These are phyloP conservation scores for Microcaecilia unicolor DNA, from an alignment of 2,797 vertebrate species.

Conservation along the genomic window DNA sequence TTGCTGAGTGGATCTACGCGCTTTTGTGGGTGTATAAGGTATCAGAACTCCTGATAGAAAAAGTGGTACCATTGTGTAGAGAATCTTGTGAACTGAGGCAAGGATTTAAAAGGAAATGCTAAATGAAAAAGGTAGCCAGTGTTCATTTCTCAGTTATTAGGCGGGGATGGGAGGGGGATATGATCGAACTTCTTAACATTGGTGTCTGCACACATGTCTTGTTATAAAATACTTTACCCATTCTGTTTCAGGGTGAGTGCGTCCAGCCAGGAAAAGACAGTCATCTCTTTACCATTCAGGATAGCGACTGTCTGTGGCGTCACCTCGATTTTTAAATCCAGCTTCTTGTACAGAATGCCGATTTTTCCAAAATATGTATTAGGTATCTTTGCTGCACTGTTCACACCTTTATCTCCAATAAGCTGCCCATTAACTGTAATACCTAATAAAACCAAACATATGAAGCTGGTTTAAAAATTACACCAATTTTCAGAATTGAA, in stretches of 20 bases:
- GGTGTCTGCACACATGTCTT: too few relatives aligned
- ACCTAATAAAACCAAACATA: slow-evolving; percentile 44
- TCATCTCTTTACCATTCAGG: slow-evolving; percentile 40
- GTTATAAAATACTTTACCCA: too few relatives aligned
- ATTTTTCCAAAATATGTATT: slow-evolving; percentile 81
- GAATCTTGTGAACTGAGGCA: too few relatives aligned
- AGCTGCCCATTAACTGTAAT: slow-evolving; percentile 77
- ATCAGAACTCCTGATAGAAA: too few relatives aligned
- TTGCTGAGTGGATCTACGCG: too few relatives aligned
- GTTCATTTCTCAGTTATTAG: too few relatives aligned
- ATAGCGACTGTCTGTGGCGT: slow-evolving; percentile 64
- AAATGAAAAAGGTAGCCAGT: too few relatives aligned
- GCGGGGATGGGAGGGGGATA: too few relatives aligned
- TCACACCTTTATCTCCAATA: slow-evolving; percentile 57
- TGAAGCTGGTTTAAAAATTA: background rate
- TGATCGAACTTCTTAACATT: too few relatives aligned
- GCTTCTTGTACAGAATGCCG: slow-evolving; percentile 58
- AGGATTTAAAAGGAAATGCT: too few relatives aligned
- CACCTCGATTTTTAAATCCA: slow-evolving; percentile 65
- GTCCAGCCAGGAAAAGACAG: slow-evolving; percentile 65
- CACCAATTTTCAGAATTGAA: background rate
- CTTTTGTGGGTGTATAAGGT: too few relatives aligned
- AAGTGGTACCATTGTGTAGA: too few relatives aligned
- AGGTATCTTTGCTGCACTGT: slow-evolving; percentile 32
- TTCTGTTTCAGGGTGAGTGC: slow-evolving; percentile 43